Conservation (phyloP, 2,888 invertebrate genomes). For the Pyrrhia umbra region DNA sequence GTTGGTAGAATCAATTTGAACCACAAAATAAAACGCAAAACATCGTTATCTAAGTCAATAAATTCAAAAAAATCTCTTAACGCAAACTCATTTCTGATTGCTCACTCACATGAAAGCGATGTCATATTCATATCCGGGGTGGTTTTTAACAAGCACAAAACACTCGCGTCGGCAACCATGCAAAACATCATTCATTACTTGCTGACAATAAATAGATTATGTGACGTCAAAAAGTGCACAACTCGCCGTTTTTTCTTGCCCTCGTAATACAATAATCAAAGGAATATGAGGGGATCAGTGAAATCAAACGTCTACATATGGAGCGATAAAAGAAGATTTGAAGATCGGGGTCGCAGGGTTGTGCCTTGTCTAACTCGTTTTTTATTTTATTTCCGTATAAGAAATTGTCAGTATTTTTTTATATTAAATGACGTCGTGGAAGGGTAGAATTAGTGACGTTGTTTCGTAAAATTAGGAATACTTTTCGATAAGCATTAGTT, state of each 20-base stretch:
- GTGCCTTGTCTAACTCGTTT: slow-evolving; percentile 52
- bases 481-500: too few relatives aligned
- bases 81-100: slow-evolving; percentile 79
- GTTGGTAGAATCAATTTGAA: slow-evolving; percentile 2
- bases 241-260: slow-evolving; percentile 78
- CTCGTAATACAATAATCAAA: slow-evolving; percentile 89
- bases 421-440: neutral
- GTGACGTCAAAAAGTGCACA: slow-evolving; percentile 84
- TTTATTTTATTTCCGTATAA: slow-evolving; percentile 14
- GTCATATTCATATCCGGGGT: slow-evolving; percentile 75
- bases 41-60: slow-evolving; percentile 66
- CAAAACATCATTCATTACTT: slow-evolving; percentile 87
- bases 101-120: slow-evolving; percentile 77
- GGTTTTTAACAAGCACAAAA: slow-evolving; percentile 79
- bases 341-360: slow-evolving; percentile 76
- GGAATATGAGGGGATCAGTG: slow-evolving; percentile 82
- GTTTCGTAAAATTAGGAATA: too few relatives aligned
- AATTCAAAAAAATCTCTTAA: slow-evolving; percentile 65
- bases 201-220: slow-evolving; percentile 88
- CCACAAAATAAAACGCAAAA: slow-evolving; percentile 46
- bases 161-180: slow-evolving; percentile 81
- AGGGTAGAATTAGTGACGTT: neutral
- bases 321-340: slow-evolving; percentile 84
- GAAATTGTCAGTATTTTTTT: neutral
- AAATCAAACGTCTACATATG: slow-evolving; percentile 87